Conservation (phyloP, 2,113 vertebrate genomes). For the Cephalopholis sonnerati region DNA sequence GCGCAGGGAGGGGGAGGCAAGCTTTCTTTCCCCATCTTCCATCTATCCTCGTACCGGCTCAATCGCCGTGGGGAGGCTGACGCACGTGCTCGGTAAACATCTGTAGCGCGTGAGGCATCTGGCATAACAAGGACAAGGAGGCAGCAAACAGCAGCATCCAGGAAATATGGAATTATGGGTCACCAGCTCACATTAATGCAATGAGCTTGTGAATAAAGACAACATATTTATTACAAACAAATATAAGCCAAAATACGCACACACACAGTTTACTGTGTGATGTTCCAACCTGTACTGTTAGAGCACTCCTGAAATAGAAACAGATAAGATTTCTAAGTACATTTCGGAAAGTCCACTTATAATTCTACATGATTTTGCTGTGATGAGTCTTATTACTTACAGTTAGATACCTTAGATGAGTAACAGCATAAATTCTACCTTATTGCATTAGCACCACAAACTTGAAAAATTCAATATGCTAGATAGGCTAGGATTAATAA, state of each 20-base stretch:
- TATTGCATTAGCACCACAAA: too few species aligned
- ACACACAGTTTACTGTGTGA: not conserved
- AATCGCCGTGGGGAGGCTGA: conserved; percentile 64
- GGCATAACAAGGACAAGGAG: conserved; percentile 74
- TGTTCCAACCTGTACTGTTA: not conserved
- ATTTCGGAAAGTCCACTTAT: not conserved
- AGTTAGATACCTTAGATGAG: too few species aligned
- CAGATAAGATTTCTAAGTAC: not conserved
- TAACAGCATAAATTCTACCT: too few species aligned
- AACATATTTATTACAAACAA: not conserved
- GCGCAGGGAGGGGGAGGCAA: conserved; percentile 48
- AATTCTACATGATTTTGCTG: not conserved
- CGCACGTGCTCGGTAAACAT: conserved; percentile 73
- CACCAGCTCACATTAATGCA: conserved; percentile 43
- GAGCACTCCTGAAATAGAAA: not conserved
- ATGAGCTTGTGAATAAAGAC: conserved; percentile 18
- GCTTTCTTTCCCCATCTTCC: conserved; percentile 59
- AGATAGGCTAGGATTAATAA: too few species aligned
- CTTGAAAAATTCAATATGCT: too few species aligned
- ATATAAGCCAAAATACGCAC: not conserved
- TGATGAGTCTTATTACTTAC: not conserved
- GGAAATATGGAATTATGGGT: conserved; percentile 52
- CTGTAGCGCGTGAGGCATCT: conserved; percentile 70
- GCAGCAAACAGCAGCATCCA: conserved; percentile 11
- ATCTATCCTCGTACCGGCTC: conserved; percentile 67